Conservation (phyloP, 2,888 invertebrate genomes). For the Tribolium freemani region DNA sequence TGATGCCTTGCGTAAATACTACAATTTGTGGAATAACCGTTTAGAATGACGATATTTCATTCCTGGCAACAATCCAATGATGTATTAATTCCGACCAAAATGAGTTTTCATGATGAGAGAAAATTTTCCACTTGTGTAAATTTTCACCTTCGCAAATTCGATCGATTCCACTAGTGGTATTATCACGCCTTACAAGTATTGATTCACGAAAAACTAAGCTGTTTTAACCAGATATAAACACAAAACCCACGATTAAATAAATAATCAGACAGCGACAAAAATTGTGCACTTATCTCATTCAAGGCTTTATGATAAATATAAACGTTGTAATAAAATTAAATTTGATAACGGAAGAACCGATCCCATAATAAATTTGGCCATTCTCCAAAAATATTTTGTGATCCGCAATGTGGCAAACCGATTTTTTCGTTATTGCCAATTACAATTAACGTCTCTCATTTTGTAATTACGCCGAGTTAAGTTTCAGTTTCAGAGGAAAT, state of each 20-base stretch:
- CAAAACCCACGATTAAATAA: background rate
- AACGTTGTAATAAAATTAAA: slow-evolving; percentile 2
- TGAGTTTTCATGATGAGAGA: background rate
- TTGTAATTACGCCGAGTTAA: background rate
- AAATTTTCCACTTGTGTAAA: slow-evolving; percentile 7
- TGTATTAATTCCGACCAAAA: slow-evolving; percentile 10
- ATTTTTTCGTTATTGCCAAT: background rate
- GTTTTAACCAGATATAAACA: slow-evolving; percentile 21
- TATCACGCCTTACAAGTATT: slow-evolving; percentile 27
- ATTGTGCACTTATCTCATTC: slow-evolving; percentile 1
- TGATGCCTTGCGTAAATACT: background rate
- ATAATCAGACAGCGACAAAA: background rate
- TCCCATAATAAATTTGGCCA: background rate
- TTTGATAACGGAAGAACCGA: background rate
- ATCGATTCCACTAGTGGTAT: slow-evolving; percentile 16
- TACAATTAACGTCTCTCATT: background rate
- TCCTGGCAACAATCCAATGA: slow-evolving; percentile 12
- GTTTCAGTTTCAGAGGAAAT: background rate
- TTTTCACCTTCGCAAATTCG: slow-evolving; percentile 18
- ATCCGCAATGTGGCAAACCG: background rate
- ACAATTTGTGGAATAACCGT: background rate
- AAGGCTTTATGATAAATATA: background rate
- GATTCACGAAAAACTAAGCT: slow-evolving; percentile 26
- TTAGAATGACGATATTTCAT: background rate
- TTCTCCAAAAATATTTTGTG: slow-evolving; percentile 3